Evolutionary conservation across 2,797 vertebrate species (phyloP).

Genomic region (Syndactyla subalaris): DNA sequence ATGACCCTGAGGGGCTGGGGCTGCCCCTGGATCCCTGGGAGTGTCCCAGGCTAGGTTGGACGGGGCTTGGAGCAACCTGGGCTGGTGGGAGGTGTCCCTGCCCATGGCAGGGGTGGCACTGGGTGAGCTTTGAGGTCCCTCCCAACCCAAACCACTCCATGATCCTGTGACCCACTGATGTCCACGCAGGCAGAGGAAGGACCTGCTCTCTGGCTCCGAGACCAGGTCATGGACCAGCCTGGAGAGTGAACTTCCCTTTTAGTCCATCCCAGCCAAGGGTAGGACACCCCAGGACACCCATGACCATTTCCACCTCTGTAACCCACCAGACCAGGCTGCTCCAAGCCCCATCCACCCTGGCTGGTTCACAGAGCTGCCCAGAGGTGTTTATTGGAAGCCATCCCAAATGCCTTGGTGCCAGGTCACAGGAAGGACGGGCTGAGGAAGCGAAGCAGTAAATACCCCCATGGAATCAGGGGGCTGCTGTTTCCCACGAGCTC

Average conservation of each 20-base stretch:
- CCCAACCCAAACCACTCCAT: no score
- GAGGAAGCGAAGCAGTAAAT: slow-evolving; percentile 19
- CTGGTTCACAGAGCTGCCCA: background rate
- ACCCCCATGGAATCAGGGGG: slow-evolving; percentile 45
- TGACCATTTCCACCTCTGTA: background rate
- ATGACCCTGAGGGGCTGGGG: background rate
- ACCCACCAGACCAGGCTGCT: background rate
- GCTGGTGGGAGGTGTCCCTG: no score
- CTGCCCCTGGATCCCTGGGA: background rate
- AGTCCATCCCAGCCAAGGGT: fast-evolving
- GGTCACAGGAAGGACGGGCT: background rate
- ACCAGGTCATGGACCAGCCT: background rate
- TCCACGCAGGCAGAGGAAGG: background rate
- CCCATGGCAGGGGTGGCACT: no score
- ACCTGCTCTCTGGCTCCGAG: background rate
- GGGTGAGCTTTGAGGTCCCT: no score
- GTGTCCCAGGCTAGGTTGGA: fast-evolving
- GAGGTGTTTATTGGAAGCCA: no score
- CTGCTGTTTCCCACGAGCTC: slow-evolving; percentile 22
- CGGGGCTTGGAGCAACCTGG: fast-evolving
- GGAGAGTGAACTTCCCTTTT: background rate
- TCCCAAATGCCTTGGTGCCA: background rate
- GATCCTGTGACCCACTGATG: background rate
- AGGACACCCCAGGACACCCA: background rate
- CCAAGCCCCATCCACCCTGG: background rate